Base-by-base conservation (phyloP, 2,888 invertebrate genomes). In the Helobdella robusta region DNA sequence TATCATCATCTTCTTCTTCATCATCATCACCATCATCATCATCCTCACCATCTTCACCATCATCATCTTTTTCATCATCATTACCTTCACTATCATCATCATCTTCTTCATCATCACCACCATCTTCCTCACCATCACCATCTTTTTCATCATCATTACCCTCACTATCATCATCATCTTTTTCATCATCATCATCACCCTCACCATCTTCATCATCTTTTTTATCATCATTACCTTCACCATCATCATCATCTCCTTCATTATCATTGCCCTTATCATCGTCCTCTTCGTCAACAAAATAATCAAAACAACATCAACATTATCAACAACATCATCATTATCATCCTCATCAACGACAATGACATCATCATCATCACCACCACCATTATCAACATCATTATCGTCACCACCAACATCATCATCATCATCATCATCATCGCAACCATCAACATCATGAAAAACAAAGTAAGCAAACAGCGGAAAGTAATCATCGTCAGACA, bases 371-470 rank as follows among this genome's bases (percentile, higher is more conserved):
- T 34, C 36, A n/a, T 35, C n/a, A 28, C 20, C 23, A 36, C 36
- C n/a, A 2, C 25, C 23, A 36, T 36, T 32, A 59, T 59, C 28
- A 35, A 35, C 36, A 36, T 18, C 1, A 59, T 59, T 18, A 36
- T 36, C 23, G 20, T 59, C 36, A 59, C 35, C 3, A 59, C 35
- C n/a, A 59, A 35, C 36, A 59, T 36, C 36, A 35, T 59, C 36
- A 59, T 59, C 36, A 59, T 36, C 59, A 35, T 59, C 36, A 59
- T 59, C 36, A n/a, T 59, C 36, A 59, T 59, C 36, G 25, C 20
- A 23, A 59, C 36, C 28, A 3, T 56, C 56, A 1, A 40, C 11
- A 11, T 15, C 40, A 40, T 15, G 40, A 11, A 40, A 11, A 40
- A 11, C 11, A 40, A 40, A 18, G 18, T 15, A 40, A 40, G 11